Conservation (phyloP, 2,113 vertebrate species). For the Mustela lutreola region DNA sequence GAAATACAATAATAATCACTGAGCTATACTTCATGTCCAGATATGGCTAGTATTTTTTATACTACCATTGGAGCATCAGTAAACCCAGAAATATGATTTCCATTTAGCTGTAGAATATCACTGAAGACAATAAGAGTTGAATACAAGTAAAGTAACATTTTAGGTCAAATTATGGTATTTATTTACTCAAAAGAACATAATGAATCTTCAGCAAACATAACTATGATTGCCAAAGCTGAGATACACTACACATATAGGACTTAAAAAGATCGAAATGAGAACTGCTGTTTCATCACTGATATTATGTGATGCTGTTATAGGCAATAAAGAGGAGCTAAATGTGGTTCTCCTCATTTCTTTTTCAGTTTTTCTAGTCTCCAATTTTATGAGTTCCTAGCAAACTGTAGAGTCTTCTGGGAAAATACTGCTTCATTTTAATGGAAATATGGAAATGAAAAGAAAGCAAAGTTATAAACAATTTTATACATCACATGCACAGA, state of each 20-base stretch:
- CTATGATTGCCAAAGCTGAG: background rate
- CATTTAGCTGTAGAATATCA: background rate
- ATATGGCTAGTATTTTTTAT: background rate
- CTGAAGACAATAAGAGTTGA: background rate
- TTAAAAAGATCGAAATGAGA: constrained; percentile 47
- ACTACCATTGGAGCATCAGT: background rate
- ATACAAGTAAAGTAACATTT: background rate
- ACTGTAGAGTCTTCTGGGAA: constrained; percentile 29
- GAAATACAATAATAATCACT: background rate
- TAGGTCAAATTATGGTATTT: constrained; percentile 39
- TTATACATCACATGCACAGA: background rate
- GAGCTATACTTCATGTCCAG: background rate
- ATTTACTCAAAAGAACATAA: constrained; percentile 30
- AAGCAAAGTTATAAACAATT: background rate
- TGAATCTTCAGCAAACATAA: background rate
- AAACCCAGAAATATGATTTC: background rate
- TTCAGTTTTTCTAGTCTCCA: background rate
- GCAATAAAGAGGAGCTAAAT: constrained; percentile 25
- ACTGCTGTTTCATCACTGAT: background rate
- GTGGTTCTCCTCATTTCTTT: constrained; percentile 48
- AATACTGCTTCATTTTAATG: constrained; percentile 51
- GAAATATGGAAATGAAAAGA: constrained; percentile 50
- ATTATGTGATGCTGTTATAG: background rate
- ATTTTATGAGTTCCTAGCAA: constrained; percentile 37
- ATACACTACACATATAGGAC: background rate